phyloP scores from a whole-genome alignment of 2,113 vertebrate genomes.

The Patagioenas fasciata region DNA sequence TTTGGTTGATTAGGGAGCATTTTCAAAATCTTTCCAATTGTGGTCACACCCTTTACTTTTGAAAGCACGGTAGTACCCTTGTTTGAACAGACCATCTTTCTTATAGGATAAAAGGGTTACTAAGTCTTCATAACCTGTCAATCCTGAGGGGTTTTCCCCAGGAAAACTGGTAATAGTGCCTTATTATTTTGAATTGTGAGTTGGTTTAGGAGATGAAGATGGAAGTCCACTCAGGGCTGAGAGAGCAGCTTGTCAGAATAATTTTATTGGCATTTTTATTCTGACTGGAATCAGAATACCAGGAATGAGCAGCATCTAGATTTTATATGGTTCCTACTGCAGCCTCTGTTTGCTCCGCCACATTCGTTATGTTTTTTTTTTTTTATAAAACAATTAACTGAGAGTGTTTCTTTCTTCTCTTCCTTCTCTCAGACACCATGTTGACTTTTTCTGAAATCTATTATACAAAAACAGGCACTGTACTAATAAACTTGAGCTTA shows the following conservation, averaged over 20 bases:
- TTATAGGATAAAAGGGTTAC: conserved; percentile 53
- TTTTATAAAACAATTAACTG: background rate
- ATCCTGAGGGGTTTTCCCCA: conserved; percentile 40
- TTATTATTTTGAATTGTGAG: conserved; percentile 71
- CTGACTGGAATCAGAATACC: conserved; percentile 51
- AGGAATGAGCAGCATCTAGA: conserved; percentile 8
- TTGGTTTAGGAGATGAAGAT: conserved; percentile 47
- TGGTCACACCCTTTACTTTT: background rate
- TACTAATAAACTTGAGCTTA: background rate
- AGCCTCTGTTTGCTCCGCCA: background rate
- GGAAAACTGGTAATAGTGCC: conserved; percentile 44
- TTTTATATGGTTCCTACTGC: background rate
- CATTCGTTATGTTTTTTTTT: background rate
- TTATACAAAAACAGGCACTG: background rate
- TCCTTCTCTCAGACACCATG: background rate
- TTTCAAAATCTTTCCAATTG: conserved; percentile 29
- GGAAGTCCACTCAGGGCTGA: conserved; percentile 58
- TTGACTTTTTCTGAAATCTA: background rate
- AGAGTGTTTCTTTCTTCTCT: background rate
- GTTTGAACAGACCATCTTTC: conserved; percentile 66
- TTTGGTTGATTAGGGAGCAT: conserved; percentile 25
- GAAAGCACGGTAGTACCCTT: conserved; percentile 42
- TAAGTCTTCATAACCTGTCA: conserved; percentile 50
- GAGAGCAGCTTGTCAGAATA: conserved; percentile 48
- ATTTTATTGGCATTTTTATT: conserved; percentile 45